These are phyloP conservation scores for Calephelis virginiensis DNA, from an alignment of 1,140 invertebrate species.

Conservation along the genomic window DNA sequence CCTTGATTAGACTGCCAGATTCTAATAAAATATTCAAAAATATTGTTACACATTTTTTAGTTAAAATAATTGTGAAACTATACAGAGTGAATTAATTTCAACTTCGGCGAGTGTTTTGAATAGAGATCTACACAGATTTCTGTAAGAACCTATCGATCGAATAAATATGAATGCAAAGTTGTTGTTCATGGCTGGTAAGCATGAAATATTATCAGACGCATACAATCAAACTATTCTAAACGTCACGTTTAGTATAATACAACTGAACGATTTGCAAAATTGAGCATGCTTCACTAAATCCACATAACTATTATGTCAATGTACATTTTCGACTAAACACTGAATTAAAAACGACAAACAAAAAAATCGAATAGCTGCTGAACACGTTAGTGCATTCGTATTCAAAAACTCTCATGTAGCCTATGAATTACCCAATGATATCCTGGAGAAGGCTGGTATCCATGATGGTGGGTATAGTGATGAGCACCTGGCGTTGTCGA, in stretches of 20 bases:
- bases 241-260: neutral
- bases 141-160: too few species aligned
- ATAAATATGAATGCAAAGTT: too few species aligned
- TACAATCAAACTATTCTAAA: neutral
- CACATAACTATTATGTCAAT: slow-evolving; percentile 24
- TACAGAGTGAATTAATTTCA: too few species aligned
- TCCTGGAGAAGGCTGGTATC: slow-evolving; percentile 72
- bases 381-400: slow-evolving; percentile 43
- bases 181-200: too few species aligned
- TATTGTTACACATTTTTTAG: too few species aligned
- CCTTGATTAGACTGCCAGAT: too few species aligned
- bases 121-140: too few species aligned
- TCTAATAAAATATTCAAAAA: too few species aligned
- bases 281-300: slow-evolving; percentile 33
- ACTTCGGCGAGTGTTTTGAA: too few species aligned
- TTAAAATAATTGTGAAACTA: too few species aligned
- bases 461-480: slow-evolving; percentile 72
- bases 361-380: slow-evolving; percentile 43
- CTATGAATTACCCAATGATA: slow-evolving; percentile 75
- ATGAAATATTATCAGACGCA: too few species aligned
- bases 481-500: slow-evolving; percentile 68
- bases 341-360: slow-evolving; percentile 43
- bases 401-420: slow-evolving; percentile 58
- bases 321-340: slow-evolving; percentile 21
- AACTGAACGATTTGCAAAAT: slow-evolving; percentile 7